phyloP scores from a whole-genome alignment of 2,113 vertebrate species.

The Crypturellus undulatus region DNA sequence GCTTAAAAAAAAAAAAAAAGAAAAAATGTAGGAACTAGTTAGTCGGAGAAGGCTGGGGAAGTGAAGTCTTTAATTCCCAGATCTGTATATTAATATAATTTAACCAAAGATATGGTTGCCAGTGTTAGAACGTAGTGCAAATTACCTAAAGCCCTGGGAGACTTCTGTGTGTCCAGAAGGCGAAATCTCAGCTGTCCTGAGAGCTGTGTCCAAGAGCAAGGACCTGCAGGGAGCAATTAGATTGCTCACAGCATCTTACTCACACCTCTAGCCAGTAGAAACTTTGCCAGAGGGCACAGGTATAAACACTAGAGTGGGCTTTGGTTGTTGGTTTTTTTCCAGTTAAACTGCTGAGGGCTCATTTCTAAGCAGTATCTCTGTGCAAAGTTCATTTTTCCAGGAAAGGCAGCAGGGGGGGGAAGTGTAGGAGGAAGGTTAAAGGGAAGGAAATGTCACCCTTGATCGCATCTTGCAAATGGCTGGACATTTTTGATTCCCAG shows the following conservation, averaged over 20 bases:
- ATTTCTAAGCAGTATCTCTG: slow-evolving; percentile 69
- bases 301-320: slow-evolving; percentile 63
- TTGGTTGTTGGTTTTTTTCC: slow-evolving; percentile 69
- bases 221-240: slow-evolving; percentile 81
- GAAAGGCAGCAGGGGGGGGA: not conserved
- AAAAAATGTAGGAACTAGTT: slow-evolving; percentile 16
- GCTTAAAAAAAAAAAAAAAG: not conserved
- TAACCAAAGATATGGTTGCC: slow-evolving; percentile 67
- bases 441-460: slow-evolving; percentile 52
- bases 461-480: slow-evolving; percentile 41
- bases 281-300: slow-evolving; percentile 75
- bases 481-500: slow-evolving; percentile 30
- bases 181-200: slow-evolving; percentile 74
- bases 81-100: slow-evolving; percentile 69
- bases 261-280: slow-evolving; percentile 66
- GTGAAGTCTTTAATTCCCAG: slow-evolving; percentile 39
- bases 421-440: slow-evolving; percentile 48
- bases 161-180: slow-evolving; percentile 72
- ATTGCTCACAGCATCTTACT: slow-evolving; percentile 76
- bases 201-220: slow-evolving; percentile 68
- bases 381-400: slow-evolving; percentile 29
- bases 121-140: slow-evolving; percentile 61
- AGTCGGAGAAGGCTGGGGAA: not conserved
- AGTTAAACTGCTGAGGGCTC: slow-evolving; percentile 72
- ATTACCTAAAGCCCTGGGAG: slow-evolving; percentile 66